Evolutionary conservation across 2,797 vertebrate species (phyloP).

Genomic region (Tokudaia tokunoshimensis): DNA sequence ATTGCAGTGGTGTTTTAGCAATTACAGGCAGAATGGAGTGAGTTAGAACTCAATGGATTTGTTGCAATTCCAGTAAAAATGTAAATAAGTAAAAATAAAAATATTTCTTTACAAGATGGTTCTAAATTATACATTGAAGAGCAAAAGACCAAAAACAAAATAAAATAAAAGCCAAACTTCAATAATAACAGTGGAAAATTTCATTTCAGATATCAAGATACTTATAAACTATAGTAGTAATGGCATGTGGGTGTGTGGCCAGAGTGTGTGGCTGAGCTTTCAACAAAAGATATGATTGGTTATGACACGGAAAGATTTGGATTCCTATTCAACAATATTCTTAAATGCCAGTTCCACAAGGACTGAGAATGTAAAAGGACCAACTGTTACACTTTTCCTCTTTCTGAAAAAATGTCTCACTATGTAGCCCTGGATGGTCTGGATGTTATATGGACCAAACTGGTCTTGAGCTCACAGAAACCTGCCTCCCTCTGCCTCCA

Average conservation of each 20-base stretch:
- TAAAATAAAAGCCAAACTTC: not conserved
- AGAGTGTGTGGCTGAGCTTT: not conserved
- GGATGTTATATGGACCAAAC: not conserved
- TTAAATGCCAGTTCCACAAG: not conserved
- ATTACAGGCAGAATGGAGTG: not conserved
- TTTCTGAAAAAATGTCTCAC: not conserved
- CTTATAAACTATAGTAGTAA: not conserved
- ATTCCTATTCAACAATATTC: not conserved
- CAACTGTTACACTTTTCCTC: not conserved
- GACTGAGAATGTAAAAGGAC: not conserved
- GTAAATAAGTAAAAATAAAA: not conserved
- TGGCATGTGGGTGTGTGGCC: not conserved
- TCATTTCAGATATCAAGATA: not conserved
- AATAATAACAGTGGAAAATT: not conserved
- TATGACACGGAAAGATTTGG: not conserved
- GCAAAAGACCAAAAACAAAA: not conserved
- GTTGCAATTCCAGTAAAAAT: slow-evolving; percentile 30
- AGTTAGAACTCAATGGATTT: not conserved
- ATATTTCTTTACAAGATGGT: slow-evolving; percentile 36
- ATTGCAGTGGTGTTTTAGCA: not conserved
- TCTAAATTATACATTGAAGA: slow-evolving; percentile 35
- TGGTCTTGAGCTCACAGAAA: not conserved
- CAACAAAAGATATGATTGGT: not conserved
- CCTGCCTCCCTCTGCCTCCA: not conserved
- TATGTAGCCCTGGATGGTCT: not conserved